Evolutionary conservation across 1,140 invertebrate species (phyloP).

Genomic region (Halyomorpha halys): DNA sequence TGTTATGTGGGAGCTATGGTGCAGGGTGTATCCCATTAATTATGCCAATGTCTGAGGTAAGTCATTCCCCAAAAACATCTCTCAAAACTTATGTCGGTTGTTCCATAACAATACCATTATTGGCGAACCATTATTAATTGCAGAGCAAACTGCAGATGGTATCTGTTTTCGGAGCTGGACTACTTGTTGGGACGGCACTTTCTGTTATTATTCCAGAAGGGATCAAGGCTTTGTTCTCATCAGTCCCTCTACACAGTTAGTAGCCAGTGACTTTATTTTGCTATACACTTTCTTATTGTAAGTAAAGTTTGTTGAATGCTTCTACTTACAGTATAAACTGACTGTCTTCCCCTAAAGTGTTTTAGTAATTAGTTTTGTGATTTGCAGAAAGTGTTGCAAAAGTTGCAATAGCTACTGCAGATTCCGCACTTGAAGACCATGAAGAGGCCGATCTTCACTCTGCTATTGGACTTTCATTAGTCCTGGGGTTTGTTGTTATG

Average conservation of each 20-base stretch:
- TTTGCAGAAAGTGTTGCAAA: not conserved
- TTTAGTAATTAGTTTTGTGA: not conserved
- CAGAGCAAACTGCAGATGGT: constrained; percentile 89
- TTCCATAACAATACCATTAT: not conserved
- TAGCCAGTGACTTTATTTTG: not conserved
- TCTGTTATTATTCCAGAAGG: constrained; percentile 99
- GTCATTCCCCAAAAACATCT: constrained; percentile 14
- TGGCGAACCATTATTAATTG: constrained; percentile 34
- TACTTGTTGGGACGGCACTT: constrained; percentile 94
- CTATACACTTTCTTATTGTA: not conserved
- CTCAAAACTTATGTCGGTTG: not conserved
- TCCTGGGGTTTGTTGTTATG: constrained; percentile 96
- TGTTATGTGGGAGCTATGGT: constrained; percentile 90
- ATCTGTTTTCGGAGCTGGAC: constrained; percentile 89
- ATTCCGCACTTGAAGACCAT: not conserved
- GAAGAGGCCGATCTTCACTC: constrained; percentile 42
- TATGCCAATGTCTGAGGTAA: constrained; percentile 88
- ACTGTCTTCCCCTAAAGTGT: no score
- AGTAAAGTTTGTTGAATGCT: not conserved
- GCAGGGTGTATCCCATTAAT: constrained; percentile 87
- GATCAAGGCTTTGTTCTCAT: constrained; percentile 64
- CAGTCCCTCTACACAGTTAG: constrained; percentile 16
- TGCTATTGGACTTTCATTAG: constrained; percentile 60
- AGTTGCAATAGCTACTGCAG: not conserved
- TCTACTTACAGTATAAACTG: not conserved